phyloP scores from a whole-genome alignment of 2,113 vertebrate genomes.

The Microcebus tavaratra region DNA sequence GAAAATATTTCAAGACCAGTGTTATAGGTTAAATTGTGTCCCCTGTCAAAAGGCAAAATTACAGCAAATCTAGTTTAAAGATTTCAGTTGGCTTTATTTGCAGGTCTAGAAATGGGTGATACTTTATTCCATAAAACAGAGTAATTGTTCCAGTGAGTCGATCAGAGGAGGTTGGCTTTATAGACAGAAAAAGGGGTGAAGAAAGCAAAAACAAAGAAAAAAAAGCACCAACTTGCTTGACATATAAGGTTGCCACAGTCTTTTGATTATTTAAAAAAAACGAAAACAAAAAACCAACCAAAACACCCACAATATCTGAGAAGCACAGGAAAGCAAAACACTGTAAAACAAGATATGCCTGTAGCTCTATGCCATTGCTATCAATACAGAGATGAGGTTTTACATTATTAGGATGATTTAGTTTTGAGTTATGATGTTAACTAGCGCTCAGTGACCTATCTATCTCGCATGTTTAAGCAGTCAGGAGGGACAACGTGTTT shows the following conservation, averaged over 20 bases:
- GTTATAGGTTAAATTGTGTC: neutral
- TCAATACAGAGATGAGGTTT: neutral
- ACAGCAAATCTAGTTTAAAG: neutral
- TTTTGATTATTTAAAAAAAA: neutral
- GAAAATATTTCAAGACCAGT: neutral
- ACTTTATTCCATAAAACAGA: neutral
- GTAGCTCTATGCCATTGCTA: neutral
- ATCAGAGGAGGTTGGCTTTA: neutral
- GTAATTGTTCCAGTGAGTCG: neutral
- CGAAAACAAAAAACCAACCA: no score
- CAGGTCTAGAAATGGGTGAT: neutral
- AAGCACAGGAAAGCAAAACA: neutral
- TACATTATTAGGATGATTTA: neutral
- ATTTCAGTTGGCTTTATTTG: neutral
- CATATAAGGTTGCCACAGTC: neutral
- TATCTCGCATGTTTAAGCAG: neutral
- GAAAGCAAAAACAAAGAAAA: neutral
- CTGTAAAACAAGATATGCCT: neutral
- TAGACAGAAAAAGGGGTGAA: neutral
- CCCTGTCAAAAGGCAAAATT: neutral
- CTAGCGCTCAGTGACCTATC: neutral
- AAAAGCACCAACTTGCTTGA: neutral
- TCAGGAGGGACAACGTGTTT: neutral
- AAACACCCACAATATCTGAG: neutral
- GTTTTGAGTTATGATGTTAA: slow-evolving; percentile 29